Evolutionary conservation across 2,113 vertebrate species (phyloP).

Genomic region (Emydura subglobosa): DNA sequence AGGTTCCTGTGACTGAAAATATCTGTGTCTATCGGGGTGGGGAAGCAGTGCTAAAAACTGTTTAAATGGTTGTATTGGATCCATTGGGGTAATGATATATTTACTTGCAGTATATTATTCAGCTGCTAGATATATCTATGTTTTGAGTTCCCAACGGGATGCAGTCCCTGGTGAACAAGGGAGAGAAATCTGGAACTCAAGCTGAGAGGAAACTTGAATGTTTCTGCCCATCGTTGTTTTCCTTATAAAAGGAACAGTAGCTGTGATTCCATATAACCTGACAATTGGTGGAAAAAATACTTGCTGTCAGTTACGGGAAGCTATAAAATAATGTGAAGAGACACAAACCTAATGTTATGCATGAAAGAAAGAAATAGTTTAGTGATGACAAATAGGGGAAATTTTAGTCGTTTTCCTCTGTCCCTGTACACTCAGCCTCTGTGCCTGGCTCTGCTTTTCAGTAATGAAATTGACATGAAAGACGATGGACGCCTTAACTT

Average conservation of each 20-base stretch:
- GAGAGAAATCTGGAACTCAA: background rate
- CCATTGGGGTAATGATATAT: background rate
- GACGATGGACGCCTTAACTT: constrained; percentile 77
- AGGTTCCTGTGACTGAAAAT: background rate
- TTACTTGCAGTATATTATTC: background rate
- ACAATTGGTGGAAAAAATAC: background rate
- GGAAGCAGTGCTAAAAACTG: background rate
- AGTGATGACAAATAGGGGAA: background rate
- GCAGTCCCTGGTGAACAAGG: background rate
- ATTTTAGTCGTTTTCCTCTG: background rate
- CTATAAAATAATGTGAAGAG: background rate
- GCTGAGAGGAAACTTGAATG: background rate
- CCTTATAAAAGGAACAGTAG: background rate
- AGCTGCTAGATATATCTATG: background rate
- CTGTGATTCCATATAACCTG: background rate
- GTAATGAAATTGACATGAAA: constrained; percentile 79
- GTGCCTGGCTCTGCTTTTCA: constrained; percentile 50
- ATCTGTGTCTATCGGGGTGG: background rate
- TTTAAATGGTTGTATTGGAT: background rate
- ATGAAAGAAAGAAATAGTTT: background rate
- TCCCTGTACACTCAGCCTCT: background rate
- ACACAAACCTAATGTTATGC: rapidly evolving
- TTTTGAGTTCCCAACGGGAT: background rate
- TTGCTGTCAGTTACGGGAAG: background rate
- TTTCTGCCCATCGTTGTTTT: background rate